Conservation (phyloP, 2,113 vertebrate species). For the Genyomyrus donnyi region DNA sequence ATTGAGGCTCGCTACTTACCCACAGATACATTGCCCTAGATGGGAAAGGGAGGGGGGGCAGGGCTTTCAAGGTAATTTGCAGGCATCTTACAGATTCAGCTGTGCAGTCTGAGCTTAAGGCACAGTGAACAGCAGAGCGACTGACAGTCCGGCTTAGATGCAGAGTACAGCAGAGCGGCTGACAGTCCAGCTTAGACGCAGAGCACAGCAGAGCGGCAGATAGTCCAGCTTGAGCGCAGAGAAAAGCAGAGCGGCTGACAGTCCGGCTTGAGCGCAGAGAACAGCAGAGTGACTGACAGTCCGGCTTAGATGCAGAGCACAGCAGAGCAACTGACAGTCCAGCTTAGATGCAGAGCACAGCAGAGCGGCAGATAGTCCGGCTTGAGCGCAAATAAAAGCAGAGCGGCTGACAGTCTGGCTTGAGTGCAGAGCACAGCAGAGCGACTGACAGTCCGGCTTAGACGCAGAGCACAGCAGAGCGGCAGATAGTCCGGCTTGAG, state of each 20-base stretch:
- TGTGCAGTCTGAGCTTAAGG: not conserved
- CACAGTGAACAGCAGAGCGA: not conserved
- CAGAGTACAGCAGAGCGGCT: not conserved
- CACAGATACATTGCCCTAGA: not conserved
- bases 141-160: not conserved
- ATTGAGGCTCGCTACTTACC: not conserved
- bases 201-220: no score
- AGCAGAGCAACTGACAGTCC: no score
- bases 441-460: no score
- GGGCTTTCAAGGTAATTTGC: not conserved
- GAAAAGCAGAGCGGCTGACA: not conserved
- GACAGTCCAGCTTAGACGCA: no score
- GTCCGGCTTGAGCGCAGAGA: not conserved
- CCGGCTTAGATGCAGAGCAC: no score
- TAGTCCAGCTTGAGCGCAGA: no score
- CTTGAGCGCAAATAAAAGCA: not conserved
- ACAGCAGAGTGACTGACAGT: not conserved
- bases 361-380: not conserved
- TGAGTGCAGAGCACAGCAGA: no score
- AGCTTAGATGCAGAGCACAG: rapidly evolving
- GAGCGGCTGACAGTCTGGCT: no score
- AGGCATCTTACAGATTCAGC: not conserved
- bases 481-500: not conserved
- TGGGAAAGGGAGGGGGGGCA: not conserved
- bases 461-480: not conserved